Base-by-base conservation (phyloP, 2,797 vertebrate genomes). In the Sebastes steindachneri region DNA sequence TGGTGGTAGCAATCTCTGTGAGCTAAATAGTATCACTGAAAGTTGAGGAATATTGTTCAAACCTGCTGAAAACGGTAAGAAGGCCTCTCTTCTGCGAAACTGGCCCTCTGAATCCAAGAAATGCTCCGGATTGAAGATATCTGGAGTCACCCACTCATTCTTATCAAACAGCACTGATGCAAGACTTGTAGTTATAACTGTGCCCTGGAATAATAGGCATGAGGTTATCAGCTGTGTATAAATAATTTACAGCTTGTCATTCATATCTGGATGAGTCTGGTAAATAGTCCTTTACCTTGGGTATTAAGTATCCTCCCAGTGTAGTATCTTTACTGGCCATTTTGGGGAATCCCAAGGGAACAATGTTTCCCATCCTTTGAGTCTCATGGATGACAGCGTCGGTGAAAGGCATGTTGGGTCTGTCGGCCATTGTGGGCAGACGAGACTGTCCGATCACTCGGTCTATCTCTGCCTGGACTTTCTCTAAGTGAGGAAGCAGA, bases 21-120 rank as follows among this genome's bases (percentile, higher is more conserved):
- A 65, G 17, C 12, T 53, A 9, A 28, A 25, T 4, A 23, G 4
- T n/a, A 21, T 59, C 19, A 31, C 1, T 41, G 14, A 64, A 63
- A 48, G 12, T 7, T 3, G 8, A 31, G 10, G 1, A 10, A 3
- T 15, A 45, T 9, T 1, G 0, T 62, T 45, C 37, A 89, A 73
- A 97, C 96, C 97, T 37, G 89, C 1, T 73, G 97, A 97, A 88
- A 98, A 98, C 0, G 97, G 95, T 3, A 97, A 2, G 78, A 98
- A 98, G 23, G 86, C 72, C 0, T 97, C 96, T 4, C 86, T 96
- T 80, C 85, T 97, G 62, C 82, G 84, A 84, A 97, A 97, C 28
- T 90, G 90, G 7, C 97, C 96, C 0, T 97, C 86, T 54, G 90
- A 86, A 85, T 97, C 95, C 87, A 97, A 90, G 83, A 98, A 98